Percentiles rank a stretch among this genome's conserved stretches.
Evolutionary conservation across 2,888 invertebrate species (phyloP).

Genomic region (Tinea trinotella): DNA sequence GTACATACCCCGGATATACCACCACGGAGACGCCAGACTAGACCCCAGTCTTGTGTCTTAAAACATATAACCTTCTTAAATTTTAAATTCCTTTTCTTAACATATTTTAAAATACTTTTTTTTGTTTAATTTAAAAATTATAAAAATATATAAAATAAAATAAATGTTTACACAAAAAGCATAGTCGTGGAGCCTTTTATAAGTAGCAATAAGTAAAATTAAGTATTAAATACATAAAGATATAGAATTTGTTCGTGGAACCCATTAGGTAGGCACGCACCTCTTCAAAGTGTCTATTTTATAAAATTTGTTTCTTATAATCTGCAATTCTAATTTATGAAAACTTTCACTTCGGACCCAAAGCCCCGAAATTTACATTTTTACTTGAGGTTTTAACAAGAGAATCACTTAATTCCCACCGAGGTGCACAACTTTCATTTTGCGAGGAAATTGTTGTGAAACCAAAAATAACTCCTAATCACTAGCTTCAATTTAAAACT

Average conservation of each 20-base stretch:
- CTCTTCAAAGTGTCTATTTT: conserved; percentile 35
- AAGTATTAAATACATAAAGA: background rate
- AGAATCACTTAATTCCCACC: background rate
- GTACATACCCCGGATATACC: too few species aligned
- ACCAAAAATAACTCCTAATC: background rate
- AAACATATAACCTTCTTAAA: too few species aligned
- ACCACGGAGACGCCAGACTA: too few species aligned
- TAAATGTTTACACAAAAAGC: too few species aligned
- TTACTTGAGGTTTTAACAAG: conserved; percentile 32
- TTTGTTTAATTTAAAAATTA: too few species aligned
- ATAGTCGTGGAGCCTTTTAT: too few species aligned
- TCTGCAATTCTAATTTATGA: conserved; percentile 50
- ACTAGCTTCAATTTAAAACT: too few species aligned
- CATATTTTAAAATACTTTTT: too few species aligned
- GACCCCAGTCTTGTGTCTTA: too few species aligned
- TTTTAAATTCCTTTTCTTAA: too few species aligned
- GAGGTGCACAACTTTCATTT: background rate
- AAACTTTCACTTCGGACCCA: conserved; percentile 36
- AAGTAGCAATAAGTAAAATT: background rate
- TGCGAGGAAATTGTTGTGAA: background rate
- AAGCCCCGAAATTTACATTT: conserved; percentile 38
- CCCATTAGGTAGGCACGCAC: conserved; percentile 36
- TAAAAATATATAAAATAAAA: too few species aligned
- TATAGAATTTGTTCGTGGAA: conserved; percentile 22
- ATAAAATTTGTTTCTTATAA: conserved; percentile 48